Evolutionary conservation across 2,113 vertebrate genomes (phyloP), one percentile per base, ranked within the genome.

Genomic region (Anser cygnoides): DNA sequence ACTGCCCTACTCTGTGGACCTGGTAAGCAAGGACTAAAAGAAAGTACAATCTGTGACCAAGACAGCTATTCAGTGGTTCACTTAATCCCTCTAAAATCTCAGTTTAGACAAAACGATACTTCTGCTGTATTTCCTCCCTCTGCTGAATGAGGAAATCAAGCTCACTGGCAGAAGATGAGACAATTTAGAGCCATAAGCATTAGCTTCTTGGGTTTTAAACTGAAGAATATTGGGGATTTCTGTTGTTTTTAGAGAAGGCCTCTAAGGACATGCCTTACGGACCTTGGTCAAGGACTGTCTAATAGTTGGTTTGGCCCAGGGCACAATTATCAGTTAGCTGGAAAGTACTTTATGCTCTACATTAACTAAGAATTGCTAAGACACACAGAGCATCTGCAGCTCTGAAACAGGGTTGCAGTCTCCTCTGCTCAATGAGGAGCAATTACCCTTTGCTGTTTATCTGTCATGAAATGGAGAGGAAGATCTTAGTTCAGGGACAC

Each of bases 381-480:
- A 76, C 39, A 63, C 71, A 68, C 83, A 63, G 59, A 84, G 29
- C 55, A 54, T 65, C 71, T 87, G 74, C 50, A 80, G 50, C 54
- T 78, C 28, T 81, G 81, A 72, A 84, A 58, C 29, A 46, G 33
- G 28, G 37, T 79, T 84, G 37, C 39, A 57, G 46, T 25, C 61
- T 93, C 81, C 84, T 94, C 84, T 94, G 74, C 75, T 87, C 61
- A 92, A n/a, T 50, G 52, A 82, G 95, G 85, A 81, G 59, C 55
- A 89, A 89, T 84, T 52, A 82, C n/a, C 28, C 35, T 72, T 90
- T 92, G 63, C 22, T 76, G 57, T 70, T 78, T 95, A 70, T 89
- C 67, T 89, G 3, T 73, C 29, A 37, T 0, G 0, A 85, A 91
- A 90, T 72, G 57, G 58, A 70, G 39, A 39, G 54, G 39, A 88